A percentile compares a stretch with the other conserved stretches of the same genome.
These are phyloP conservation scores for Euplagia quadripunctaria DNA, from an alignment of 2,888 invertebrate species.

Conservation along the genomic window DNA sequence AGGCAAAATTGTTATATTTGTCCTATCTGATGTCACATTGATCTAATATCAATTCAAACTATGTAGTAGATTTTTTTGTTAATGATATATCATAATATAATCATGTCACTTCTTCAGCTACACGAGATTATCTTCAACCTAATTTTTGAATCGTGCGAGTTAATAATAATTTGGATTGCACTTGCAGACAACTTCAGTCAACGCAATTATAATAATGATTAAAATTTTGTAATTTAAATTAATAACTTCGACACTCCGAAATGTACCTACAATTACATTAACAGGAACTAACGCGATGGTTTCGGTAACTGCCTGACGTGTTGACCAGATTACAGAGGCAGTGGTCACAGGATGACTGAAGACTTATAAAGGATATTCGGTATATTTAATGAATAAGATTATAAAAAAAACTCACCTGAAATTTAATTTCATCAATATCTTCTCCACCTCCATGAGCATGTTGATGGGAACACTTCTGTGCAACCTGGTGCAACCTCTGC, in stretches of 20 bases:
- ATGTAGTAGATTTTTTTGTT: too few species aligned
- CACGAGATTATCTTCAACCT: not conserved
- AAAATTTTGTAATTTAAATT: not conserved
- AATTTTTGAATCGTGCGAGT: not conserved
- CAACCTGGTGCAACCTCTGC: slow-evolving; percentile 90
- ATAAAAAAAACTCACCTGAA: slow-evolving; percentile 84
- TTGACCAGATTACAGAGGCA: not conserved
- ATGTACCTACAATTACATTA: not conserved
- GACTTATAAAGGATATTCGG: too few species aligned
- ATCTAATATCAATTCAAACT: too few species aligned
- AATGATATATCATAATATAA: too few species aligned
- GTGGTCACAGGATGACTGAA: too few species aligned
- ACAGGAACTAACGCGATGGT: not conserved
- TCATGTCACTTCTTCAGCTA: not conserved
- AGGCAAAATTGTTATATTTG: too few species aligned
- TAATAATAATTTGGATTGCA: not conserved
- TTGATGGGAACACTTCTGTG: slow-evolving; percentile 91
- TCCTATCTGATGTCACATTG: too few species aligned
- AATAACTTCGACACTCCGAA: not conserved
- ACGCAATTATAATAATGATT: not conserved
- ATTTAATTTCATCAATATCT: slow-evolving; percentile 92
- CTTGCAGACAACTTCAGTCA: not conserved
- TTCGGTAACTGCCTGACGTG: not conserved
- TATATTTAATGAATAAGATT: too few species aligned
- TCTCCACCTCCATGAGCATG: slow-evolving; percentile 92